These are phyloP conservation scores for Strigamia crassipes DNA, from an alignment of 2,888 invertebrate species.

Conservation along the genomic window DNA sequence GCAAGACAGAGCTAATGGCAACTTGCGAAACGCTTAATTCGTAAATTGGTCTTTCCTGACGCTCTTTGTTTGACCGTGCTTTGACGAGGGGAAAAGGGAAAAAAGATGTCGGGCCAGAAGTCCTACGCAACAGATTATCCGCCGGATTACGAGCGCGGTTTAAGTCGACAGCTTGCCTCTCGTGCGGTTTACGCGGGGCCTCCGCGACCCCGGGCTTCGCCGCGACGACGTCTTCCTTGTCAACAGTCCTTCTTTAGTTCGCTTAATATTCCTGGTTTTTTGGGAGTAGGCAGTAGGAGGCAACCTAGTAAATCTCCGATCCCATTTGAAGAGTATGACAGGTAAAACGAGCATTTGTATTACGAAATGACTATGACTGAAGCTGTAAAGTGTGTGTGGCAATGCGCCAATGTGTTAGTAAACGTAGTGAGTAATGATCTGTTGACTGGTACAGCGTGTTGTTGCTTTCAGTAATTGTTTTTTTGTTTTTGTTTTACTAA, in stretches of 20 bases:
- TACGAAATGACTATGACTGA: background rate
- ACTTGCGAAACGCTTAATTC: background rate
- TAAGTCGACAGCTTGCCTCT: background rate
- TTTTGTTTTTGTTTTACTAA: background rate
- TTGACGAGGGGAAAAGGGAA: background rate
- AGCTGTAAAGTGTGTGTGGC: conserved; percentile 15
- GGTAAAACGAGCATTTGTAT: background rate
- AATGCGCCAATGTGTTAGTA: background rate
- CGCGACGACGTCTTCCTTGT: background rate
- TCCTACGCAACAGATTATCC: background rate
- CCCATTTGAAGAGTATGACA: background rate
- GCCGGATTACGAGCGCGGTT: conserved; percentile 10
- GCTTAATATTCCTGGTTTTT: background rate
- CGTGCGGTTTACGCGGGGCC: background rate
- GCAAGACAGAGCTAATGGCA: background rate
- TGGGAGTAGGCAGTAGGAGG: background rate
- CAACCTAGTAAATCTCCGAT: background rate
- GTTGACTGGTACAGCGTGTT: background rate
- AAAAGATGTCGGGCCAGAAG: background rate
- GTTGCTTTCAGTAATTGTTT: background rate
- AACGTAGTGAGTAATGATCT: conserved; percentile 4
- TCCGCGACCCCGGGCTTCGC: background rate
- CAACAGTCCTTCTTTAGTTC: background rate
- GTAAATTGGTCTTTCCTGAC: background rate
- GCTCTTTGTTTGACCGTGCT: background rate